These are phyloP conservation scores for Scomber colias DNA, from an alignment of 2,113 vertebrate genomes.

Conservation along the genomic window DNA sequence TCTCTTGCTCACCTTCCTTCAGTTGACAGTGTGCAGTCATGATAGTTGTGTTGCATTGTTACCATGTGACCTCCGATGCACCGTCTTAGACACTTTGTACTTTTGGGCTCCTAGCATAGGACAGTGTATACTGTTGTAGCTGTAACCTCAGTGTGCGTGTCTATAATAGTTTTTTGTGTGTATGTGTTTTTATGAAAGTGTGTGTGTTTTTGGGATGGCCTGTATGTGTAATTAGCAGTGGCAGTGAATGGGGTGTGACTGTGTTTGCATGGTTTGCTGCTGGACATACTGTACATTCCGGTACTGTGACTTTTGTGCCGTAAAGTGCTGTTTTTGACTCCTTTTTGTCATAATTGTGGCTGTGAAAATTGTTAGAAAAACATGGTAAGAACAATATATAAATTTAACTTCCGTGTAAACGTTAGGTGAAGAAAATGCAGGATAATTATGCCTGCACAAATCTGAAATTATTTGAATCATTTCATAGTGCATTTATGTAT, in stretches of 20 bases:
- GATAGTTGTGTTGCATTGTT: slow-evolving; percentile 67
- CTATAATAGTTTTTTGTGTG: slow-evolving; percentile 33
- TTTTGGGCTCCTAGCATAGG: slow-evolving; percentile 66
- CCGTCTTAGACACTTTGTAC: slow-evolving; percentile 64
- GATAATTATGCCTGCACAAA: slow-evolving; percentile 43
- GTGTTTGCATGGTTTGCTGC: slow-evolving; percentile 70
- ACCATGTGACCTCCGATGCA: slow-evolving; percentile 63
- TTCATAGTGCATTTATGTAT: slow-evolving; percentile 62
- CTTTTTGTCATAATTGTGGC: slow-evolving; percentile 71
- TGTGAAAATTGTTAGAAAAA: slow-evolving; percentile 70
- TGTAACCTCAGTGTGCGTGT: slow-evolving; percentile 67
- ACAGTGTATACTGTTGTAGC: slow-evolving; percentile 70
- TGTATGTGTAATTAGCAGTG: neutral
- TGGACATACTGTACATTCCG: slow-evolving; percentile 78
- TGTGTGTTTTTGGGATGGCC: slow-evolving; percentile 16
- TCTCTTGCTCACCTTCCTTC: slow-evolving; percentile 5
- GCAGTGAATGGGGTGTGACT: slow-evolving; percentile 35
- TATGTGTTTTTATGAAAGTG: slow-evolving; percentile 40
- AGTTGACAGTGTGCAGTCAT: slow-evolving; percentile 56
- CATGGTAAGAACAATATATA: slow-evolving; percentile 50
- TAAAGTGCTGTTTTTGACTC: slow-evolving; percentile 82
- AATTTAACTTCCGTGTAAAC: slow-evolving; percentile 41
- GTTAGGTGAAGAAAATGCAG: slow-evolving; percentile 60
- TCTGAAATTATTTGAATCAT: slow-evolving; percentile 52
- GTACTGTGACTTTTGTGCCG: slow-evolving; percentile 80